These are phyloP conservation scores for Salarias fasciatus DNA, from an alignment of 2,797 vertebrate genomes.

Conservation along the genomic window DNA sequence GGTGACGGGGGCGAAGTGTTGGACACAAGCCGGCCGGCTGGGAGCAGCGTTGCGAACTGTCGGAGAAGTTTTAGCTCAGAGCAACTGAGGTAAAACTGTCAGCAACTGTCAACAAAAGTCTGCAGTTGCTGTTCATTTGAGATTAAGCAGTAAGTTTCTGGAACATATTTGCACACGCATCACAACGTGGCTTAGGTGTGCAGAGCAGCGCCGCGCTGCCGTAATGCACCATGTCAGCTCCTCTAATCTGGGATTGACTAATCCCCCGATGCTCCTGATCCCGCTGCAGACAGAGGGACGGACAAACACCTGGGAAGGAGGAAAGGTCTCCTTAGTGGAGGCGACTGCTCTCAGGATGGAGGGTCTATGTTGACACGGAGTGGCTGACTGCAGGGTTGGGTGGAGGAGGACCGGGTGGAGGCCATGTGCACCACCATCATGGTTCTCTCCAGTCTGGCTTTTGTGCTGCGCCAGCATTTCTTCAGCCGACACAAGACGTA, in stretches of 20 bases:
- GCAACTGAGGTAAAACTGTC: too few relatives aligned
- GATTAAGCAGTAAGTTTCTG: slow-evolving; percentile 20
- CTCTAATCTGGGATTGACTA: slow-evolving; percentile 75
- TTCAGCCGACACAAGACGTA: slow-evolving; percentile 88
- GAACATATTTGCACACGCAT: slow-evolving; percentile 38
- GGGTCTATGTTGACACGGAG: slow-evolving; percentile 32
- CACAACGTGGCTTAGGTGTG: slow-evolving; percentile 35
- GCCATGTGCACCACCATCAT: slow-evolving; percentile 92
- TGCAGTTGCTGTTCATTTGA: slow-evolving; percentile 6
- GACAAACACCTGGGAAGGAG: slow-evolving; percentile 23
- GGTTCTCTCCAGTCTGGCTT: slow-evolving; percentile 87
- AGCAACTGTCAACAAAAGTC: not conserved
- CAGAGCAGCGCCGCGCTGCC: slow-evolving; percentile 19
- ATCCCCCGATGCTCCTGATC: slow-evolving; percentile 61
- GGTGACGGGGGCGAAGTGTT: not conserved
- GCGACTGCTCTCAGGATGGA: slow-evolving; percentile 27
- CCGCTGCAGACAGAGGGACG: slow-evolving; percentile 7
- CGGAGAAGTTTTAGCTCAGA: too few relatives aligned
- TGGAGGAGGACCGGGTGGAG: slow-evolving; percentile 1
- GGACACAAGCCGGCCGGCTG: too few relatives aligned
- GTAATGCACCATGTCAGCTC: slow-evolving; percentile 63
- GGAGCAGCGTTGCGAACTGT: too few relatives aligned
- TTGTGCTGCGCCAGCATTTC: slow-evolving; percentile 85
- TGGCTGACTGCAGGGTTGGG: slow-evolving; percentile 15
- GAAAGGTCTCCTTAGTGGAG: slow-evolving; percentile 15